Conservation (phyloP, 2,888 invertebrate genomes). For the Melikaiella ostensackeni region DNA sequence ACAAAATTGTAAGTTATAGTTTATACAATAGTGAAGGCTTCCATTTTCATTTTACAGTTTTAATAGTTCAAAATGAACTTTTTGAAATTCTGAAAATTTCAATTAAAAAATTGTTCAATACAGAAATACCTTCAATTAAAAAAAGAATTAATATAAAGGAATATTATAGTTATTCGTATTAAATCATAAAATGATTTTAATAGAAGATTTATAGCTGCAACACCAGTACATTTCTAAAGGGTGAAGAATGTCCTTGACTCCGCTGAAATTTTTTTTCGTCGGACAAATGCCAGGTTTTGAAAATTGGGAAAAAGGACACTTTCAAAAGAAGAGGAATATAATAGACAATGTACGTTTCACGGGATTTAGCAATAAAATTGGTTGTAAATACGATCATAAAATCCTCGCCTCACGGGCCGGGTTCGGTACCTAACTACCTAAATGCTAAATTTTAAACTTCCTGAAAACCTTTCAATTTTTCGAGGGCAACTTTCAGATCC, state of each 20-base stretch:
- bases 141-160: too few species aligned
- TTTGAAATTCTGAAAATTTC: too few species aligned
- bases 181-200: background rate
- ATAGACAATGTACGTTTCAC: conserved; percentile 61
- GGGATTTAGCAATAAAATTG: conserved; percentile 65
- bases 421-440: background rate
- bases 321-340: conserved; percentile 47
- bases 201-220: background rate
- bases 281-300: conserved; percentile 24
- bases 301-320: conserved; percentile 35
- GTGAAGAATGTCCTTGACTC: conserved; percentile 30
- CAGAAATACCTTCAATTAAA: too few species aligned
- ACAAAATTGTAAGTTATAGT: too few species aligned
- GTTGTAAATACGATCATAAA: conserved; percentile 62
- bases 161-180: too few species aligned
- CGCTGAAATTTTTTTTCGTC: background rate
- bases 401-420: conserved; percentile 54
- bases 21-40: too few species aligned
- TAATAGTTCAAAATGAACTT: too few species aligned
- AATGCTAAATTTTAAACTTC: background rate
- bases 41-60: too few species aligned
- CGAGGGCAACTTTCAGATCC: background rate
- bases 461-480: background rate
- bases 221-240: background rate
- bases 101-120: too few species aligned